Percentiles rank a stretch among this genome's conserved stretches.
phyloP scores from a whole-genome alignment of 2,113 vertebrate genomes.

The Ptyas mucosa region DNA sequence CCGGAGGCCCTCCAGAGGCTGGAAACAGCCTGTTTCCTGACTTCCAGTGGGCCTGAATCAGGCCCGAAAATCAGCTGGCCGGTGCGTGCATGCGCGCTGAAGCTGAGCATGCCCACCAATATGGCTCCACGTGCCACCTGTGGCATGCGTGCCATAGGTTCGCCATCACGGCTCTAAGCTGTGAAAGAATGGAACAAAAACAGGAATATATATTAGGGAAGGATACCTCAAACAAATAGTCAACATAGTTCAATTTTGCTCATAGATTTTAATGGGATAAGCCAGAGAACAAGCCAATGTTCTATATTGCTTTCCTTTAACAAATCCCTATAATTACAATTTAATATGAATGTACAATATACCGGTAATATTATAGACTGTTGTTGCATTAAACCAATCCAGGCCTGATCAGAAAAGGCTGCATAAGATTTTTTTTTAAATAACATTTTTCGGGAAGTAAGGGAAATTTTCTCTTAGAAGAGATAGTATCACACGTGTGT shows the following conservation, averaged over 20 bases:
- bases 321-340: neutral
- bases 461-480: neutral
- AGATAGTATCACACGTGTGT: slow-evolving; percentile 15
- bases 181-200: neutral
- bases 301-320: neutral
- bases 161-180: neutral
- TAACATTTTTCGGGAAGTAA: neutral
- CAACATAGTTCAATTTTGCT: no score
- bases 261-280: neutral
- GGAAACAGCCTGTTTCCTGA: no score
- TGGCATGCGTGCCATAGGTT: no score
- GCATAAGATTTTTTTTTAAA: neutral
- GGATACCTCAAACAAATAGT: neutral
- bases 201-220: neutral
- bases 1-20: no score
- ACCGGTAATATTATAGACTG: neutral
- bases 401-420: neutral
- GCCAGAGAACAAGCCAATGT: neutral
- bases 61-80: no score
- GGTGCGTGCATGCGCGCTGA: no score
- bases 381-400: neutral
- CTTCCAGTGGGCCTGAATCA: no score
- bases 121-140: no score
- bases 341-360: neutral
- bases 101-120: no score